Percentiles rank a stretch among this genome's conserved stretches.
phyloP scores from a whole-genome alignment of 2,113 vertebrate species.

The Phodopus roborovskii region DNA sequence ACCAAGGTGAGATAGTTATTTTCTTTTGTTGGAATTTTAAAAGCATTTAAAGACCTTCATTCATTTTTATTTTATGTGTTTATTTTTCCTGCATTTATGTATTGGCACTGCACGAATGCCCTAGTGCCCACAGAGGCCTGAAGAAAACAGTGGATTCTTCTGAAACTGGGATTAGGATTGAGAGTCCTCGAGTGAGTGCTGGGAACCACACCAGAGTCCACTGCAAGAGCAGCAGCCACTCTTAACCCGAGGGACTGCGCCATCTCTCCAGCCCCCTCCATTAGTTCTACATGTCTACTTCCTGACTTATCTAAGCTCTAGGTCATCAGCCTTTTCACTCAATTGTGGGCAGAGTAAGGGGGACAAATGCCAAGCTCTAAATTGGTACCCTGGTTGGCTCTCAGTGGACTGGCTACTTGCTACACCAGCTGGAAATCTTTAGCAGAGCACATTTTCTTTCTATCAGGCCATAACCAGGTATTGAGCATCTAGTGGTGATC shows the following conservation, averaged over 20 bases:
- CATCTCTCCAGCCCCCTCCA: background rate
- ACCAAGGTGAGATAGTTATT: background rate
- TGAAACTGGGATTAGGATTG: background rate
- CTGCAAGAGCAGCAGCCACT: background rate
- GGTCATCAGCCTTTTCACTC: background rate
- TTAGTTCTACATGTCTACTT: background rate
- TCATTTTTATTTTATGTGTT: background rate
- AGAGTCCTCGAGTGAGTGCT: background rate
- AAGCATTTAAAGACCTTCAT: background rate
- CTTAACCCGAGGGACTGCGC: no score
- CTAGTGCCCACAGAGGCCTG: background rate
- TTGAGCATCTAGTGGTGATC: background rate
- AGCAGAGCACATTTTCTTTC: constrained; percentile 1
- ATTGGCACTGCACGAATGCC: background rate
- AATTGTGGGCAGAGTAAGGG: background rate
- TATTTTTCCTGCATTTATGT: background rate
- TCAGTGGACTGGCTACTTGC: background rate
- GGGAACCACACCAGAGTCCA: no score
- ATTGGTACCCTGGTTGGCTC: background rate
- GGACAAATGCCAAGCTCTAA: background rate
- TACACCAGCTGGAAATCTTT: background rate
- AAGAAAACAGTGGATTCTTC: background rate
- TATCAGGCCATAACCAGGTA: background rate
- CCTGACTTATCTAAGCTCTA: background rate
- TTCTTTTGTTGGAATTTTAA: background rate